Evolutionary conservation across 2,888 invertebrate genomes (phyloP), one percentile per base, ranked within the genome.

Genomic region (Drosophila acutilabella): DNA sequence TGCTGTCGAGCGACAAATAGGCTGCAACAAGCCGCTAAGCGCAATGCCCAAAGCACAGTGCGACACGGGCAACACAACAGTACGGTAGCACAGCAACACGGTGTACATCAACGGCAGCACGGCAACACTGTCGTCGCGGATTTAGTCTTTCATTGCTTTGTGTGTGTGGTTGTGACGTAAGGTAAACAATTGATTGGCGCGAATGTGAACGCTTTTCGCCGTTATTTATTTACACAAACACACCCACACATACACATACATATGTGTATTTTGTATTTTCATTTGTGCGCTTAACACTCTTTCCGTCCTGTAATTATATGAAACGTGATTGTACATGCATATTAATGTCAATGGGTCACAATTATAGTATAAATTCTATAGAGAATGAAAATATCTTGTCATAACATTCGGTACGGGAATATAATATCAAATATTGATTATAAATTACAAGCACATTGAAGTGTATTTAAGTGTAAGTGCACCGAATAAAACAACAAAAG

Each of bases 111-210:
- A 30, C 36, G 36, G 36, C 36, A 36, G 36, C 36, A 26, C 40
- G 10, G 10, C 56, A 16, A 53, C 54, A n/a, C 13, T 16, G 16
- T 7, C 44, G 13, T 8, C 36, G 51, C 56, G 38, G 45, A 30
- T 33, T 11, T 23, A 30, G 30, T 16, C 30, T 45, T 53, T 62
- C 67, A 67, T 56, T 67, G 40, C 56, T 45, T 38, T 56, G 30
- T 53, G 42, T 61, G 48, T 61, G 54, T 61, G 57, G 67, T 40
- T 67, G 50, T 62, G 67, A 51, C 56, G 61, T 38, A 48, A 48
- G 42, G 65, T 67, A 56, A 61, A 66, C 66, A 67, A 56, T 16
- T 54, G 53, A 54, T 42, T 54, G 53, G 26, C 48, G 64, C 50
- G 50, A 36, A 26, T 26, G 62, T 42, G 41, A 16, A 62, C 56